Evolutionary conservation across 2,113 vertebrate genomes (phyloP).

Genomic region (Oceanites oceanicus): DNA sequence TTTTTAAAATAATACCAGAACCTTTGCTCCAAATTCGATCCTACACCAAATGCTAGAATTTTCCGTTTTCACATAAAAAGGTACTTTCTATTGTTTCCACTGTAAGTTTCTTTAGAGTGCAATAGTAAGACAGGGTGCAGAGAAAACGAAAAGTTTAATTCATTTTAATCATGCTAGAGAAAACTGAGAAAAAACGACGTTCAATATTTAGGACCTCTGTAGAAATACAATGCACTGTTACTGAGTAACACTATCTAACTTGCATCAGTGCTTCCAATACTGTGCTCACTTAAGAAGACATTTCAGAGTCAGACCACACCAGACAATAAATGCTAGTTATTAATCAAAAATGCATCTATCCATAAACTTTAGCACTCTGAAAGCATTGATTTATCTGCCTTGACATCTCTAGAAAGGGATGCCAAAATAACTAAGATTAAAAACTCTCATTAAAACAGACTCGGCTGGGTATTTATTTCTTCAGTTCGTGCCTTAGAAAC

Average conservation of each 20-base stretch:
- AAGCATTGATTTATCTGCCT: neutral
- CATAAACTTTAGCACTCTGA: neutral
- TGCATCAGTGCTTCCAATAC: neutral
- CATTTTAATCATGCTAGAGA: neutral
- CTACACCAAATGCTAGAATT: neutral
- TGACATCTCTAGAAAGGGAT: neutral
- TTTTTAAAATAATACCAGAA: neutral
- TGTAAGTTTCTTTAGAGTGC: neutral
- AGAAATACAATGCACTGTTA: neutral
- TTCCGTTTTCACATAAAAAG: neutral
- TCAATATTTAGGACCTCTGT: neutral
- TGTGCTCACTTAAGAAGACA: neutral
- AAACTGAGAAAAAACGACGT: rapidly evolving
- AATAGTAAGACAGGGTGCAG: neutral
- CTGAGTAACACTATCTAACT: neutral
- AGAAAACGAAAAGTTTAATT: neutral
- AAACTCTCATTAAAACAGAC: neutral
- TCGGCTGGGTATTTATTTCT: neutral
- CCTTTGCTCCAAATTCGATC: neutral
- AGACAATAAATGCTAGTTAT: neutral
- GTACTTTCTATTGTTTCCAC: neutral
- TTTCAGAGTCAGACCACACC: neutral
- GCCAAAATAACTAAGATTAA: neutral
- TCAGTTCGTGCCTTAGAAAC: neutral
- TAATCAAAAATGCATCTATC: neutral